A percentile compares a stretch with the other conserved stretches of the same genome.
Evolutionary conservation across 1,140 invertebrate genomes (phyloP).

Genomic region (Neomicropteryx cornuta): DNA sequence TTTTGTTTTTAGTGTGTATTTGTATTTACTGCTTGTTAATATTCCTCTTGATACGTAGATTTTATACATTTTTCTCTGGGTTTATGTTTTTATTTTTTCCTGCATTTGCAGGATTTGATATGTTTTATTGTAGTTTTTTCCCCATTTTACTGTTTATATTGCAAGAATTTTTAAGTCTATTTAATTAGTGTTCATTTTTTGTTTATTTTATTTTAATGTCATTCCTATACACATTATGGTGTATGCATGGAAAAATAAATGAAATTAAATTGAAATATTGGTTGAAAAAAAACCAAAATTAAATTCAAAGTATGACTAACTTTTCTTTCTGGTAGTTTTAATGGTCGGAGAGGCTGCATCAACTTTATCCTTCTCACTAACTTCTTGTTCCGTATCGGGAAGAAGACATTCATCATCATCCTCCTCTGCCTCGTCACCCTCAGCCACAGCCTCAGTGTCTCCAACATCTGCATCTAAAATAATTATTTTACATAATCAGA

Average conservation of each 20-base stretch:
- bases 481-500: not conserved
- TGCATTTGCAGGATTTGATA: too few relatives aligned
- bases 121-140: too few relatives aligned
- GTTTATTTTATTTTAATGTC: not conserved
- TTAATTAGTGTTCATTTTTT: too few relatives aligned
- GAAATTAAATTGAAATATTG: not conserved
- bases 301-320: slow-evolving; percentile 15
- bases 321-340: slow-evolving; percentile 30
- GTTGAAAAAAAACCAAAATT: not conserved
- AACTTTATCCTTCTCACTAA: slow-evolving; percentile 50
- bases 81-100: too few relatives aligned
- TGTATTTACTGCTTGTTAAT: too few relatives aligned
- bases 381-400: slow-evolving; percentile 47
- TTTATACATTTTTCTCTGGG: too few relatives aligned
- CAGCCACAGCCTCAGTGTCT: slow-evolving; percentile 17
- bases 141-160: too few relatives aligned
- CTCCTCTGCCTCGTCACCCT: slow-evolving; percentile 32
- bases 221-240: not conserved
- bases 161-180: too few relatives aligned
- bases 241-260: not conserved
- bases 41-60: too few relatives aligned
- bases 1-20: too few relatives aligned
- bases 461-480: slow-evolving; percentile 17
- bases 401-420: slow-evolving; percentile 46
- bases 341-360: slow-evolving; percentile 40